Evolutionary conservation across 1,140 invertebrate species (phyloP).

Genomic region (Augochlora pura): DNA sequence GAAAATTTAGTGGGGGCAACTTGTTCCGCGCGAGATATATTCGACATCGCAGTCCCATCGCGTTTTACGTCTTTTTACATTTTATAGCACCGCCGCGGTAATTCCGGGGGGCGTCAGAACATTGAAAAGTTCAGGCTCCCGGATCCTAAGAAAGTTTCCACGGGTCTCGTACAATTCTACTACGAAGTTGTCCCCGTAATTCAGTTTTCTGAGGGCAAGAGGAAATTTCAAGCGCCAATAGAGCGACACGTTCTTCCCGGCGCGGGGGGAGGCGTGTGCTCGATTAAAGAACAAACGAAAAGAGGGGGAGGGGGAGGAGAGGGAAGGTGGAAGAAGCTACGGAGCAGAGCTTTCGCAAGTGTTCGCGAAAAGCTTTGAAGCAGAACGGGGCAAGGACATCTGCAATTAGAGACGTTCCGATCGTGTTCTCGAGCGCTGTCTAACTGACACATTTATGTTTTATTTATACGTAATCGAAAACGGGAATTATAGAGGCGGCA

Average conservation of each 20-base stretch:
- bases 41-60: neutral
- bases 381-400: neutral
- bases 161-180: conserved; percentile 22
- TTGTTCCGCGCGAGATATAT: conserved; percentile 5
- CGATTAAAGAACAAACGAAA: conserved; percentile 22
- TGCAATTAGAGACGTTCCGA: conserved; percentile 15
- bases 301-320: too few species aligned
- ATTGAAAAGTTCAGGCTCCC: conserved; percentile 30
- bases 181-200: conserved; percentile 36
- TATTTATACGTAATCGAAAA: neutral
- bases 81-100: conserved; percentile 1
- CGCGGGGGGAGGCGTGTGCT: neutral
- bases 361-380: neutral
- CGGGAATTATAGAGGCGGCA: neutral
- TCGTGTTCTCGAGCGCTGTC: neutral
- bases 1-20: neutral
- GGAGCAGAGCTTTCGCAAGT: neutral
- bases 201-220: conserved; percentile 24
- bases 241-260: neutral
- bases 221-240: conserved; percentile 24
- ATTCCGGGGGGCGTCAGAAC: conserved; percentile 17
- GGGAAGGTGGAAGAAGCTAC: neutral
- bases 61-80: conserved; percentile 1
- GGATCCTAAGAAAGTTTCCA: conserved; percentile 19
- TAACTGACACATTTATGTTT: neutral